Evolutionary conservation across 2,113 vertebrate genomes (phyloP), one percentile per base, ranked within the genome.

Genomic region (Bagarius yarrelli): DNA sequence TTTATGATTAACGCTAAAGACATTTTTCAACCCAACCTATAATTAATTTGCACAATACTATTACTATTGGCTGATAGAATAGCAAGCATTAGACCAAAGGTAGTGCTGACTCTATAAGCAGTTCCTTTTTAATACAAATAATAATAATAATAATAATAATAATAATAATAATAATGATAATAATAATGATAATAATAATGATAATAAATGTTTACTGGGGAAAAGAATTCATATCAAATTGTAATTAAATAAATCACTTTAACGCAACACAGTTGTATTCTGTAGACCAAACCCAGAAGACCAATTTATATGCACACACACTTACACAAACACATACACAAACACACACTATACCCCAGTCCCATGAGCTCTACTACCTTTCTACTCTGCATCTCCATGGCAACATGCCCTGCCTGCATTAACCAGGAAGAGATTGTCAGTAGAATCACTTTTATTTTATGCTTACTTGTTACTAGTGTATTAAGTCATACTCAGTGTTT

Each of bases 311-410:
- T 44, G 56, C 66, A 15, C 19, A 8, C 57, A 50, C 55, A 53
- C 57, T 44, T 23, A 78, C 66, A 71, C 27, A 77, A 75, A 81
- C 70, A 64, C 79, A 74, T 44, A 74, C 30, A 81, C 53, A 78
- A 23, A 56, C 55, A 56, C 30, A 59, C 25, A 47, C 60, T 53
- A 12, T 80, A 78, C 85, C 80, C 79, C 52, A 52, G 30, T 86
- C 85, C 83, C 85, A 70, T 81, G 83, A 81, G 85, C 53, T 61
- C 81, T 78, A 60, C 80, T 82, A 84, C 80, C 80, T 80, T 79
- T 67, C 71, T 63, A 78, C 72, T 77, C 69, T 40, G 56, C 30
- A 70, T 86, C 83, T 75, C 85, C 83, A 86, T 86, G 78, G 83
- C 83, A 86, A 86, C 85, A 74, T 59, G 55, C 78, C 84, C 81